phyloP scores from a whole-genome alignment of 2,113 vertebrate genomes.

The Campylomormyrus tamandua region DNA sequence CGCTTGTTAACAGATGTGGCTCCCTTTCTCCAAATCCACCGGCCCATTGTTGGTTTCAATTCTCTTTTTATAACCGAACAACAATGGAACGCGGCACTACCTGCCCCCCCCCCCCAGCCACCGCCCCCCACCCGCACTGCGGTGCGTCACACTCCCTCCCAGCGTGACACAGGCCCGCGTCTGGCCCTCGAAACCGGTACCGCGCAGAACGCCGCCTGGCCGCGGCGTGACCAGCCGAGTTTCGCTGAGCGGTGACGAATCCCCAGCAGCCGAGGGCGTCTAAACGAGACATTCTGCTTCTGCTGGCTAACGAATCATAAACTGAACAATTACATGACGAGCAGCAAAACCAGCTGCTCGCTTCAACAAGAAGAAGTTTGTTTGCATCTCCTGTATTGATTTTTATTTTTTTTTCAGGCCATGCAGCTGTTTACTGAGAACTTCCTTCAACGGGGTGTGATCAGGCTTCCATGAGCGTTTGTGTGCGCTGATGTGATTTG shows the following conservation, averaged over 20 bases:
- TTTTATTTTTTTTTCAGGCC: neutral
- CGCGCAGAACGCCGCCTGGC: neutral
- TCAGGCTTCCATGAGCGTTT: neutral
- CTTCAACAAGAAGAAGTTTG: neutral
- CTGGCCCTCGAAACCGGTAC: neutral
- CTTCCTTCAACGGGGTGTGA: neutral
- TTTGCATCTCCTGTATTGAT: neutral
- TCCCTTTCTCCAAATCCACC: neutral
- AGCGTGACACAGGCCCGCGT: neutral
- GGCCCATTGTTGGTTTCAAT: slow-evolving; percentile 8
- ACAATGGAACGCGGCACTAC: neutral
- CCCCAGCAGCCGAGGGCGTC: neutral
- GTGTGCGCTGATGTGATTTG: neutral
- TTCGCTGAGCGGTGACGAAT: neutral
- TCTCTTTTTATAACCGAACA: slow-evolving; percentile 1
- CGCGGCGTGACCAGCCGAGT: neutral
- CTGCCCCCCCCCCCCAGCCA: neutral
- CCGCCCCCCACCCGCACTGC: neutral
- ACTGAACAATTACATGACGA: neutral
- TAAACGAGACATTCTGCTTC: neutral
- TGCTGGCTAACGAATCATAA: neutral
- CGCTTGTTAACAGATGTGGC: slow-evolving; percentile 9
- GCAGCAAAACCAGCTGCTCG: neutral
- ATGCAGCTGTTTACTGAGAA: neutral
- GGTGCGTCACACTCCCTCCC: neutral